Evolutionary conservation across 2,888 invertebrate genomes (phyloP), one percentile per base, ranked within the genome.

Genomic region (Teleiodes luculella): DNA sequence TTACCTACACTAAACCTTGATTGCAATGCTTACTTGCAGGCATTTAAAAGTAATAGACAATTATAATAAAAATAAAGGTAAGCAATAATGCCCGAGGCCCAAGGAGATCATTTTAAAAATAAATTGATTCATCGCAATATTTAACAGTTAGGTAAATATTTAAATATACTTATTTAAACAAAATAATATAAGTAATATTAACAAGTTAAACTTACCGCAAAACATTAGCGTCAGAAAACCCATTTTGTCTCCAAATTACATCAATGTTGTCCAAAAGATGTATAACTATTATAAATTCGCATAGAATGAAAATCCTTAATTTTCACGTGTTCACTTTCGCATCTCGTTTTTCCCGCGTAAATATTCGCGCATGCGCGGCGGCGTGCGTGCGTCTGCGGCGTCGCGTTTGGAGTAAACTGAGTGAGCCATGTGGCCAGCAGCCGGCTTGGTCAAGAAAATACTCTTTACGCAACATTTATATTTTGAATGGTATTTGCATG

Each of bases 311-410:
- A n/a, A 55, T 57, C 57, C 56, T 54, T 41, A 57, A 49, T 63
- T 63, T 58, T 71, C 72, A 74, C 72, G 71, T 72, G 65, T 72
- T 74, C 74, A 75, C 66, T 64, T 53, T 57, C 60, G 64, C 61
- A 36, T 33, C 59, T 41, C 20, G 20, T 7, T 52, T 64, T 68
- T 68, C 64, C 70, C 74, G 75, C 76, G 72, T 58, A 59, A 61
- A 39, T 47, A 13, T 43, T 51, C 13, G 52, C 56, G 56, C 57
- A 36, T 54, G 54, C 58, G 65, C 63, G 59, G 60, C 58, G 67
- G 67, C 68, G 77, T 84, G 83, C 85, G 77, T 82, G 78, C 73
- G 75, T 78, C 74, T 71, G 65, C 70, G 80, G 85, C 74, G 72
- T 74, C 81, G 74, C 80, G 79, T 70, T 75, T 76, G 74, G 72